These are phyloP conservation scores for Cercopithecus mona DNA, from an alignment of 2,113 vertebrate species.

Conservation along the genomic window DNA sequence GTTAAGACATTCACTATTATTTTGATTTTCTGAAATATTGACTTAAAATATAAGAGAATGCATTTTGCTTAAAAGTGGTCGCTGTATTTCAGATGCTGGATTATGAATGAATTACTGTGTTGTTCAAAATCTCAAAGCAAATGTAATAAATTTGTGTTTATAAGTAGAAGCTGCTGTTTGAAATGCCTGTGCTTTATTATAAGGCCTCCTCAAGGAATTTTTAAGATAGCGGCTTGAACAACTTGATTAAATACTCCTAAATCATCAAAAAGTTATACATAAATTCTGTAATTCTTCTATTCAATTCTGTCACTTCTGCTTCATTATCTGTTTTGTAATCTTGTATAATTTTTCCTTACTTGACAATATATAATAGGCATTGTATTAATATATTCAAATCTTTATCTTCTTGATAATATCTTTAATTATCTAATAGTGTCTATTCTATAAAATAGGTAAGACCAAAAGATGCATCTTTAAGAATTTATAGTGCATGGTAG, in stretches of 20 bases:
- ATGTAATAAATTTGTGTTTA: slow-evolving; percentile 34
- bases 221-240: slow-evolving; percentile 20
- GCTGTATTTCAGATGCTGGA: not conserved
- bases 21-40: slow-evolving; percentile 54
- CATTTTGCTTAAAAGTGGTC: slow-evolving; percentile 39
- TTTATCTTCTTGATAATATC: not conserved
- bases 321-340: not conserved
- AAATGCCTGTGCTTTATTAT: not conserved
- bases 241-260: slow-evolving; percentile 26
- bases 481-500: not conserved
- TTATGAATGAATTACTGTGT: not conserved
- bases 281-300: not conserved
- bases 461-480: not conserved
- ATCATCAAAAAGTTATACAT: slow-evolving; percentile 23
- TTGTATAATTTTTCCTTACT: slow-evolving; percentile 4
- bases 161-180: not conserved
- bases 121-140: slow-evolving; percentile 42
- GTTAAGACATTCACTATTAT: not conserved
- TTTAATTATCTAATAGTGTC: not conserved
- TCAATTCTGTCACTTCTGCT: slow-evolving; percentile 8
- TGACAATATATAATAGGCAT: not conserved
- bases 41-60: slow-evolving; percentile 11
- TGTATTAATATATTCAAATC: not conserved
- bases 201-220: slow-evolving; percentile 27
- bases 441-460: slow-evolving; percentile 9